Base-by-base conservation (phyloP, 2,113 vertebrate species). In the Ameiurus melas region DNA sequence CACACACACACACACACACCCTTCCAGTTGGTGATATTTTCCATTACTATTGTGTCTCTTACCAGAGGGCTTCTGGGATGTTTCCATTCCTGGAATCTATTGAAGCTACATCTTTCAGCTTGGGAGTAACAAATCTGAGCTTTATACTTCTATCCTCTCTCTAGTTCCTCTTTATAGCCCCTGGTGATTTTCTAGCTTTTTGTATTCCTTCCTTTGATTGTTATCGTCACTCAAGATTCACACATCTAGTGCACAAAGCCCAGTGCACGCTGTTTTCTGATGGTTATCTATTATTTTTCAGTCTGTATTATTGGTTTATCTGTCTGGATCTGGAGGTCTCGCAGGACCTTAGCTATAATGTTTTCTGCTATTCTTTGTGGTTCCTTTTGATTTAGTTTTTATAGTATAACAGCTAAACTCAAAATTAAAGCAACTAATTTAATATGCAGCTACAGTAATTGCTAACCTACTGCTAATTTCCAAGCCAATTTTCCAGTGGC, bases 51-150 rank as follows among this genome's bases (percentile, higher is more conserved):
- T 36, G 43, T 43, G 58, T 83, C 82, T 84, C 39, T 14, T 84
- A 84, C 5, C 36, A 17, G 22, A 47, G 12, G 60, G n/a, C 58
- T 84, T 51, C 39, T 84, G 82, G 39, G 62, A 84, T 84, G 82
- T 47, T 84, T 84, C 82, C 17, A 66, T 84, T 84, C 60, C 30
- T 58, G 55, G 33, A 82, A 39, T 60, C 57, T 36, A 82, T 60
- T 82, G 80, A 66, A 66, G 82, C 60, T 8, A 47, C 58, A 5
- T 84, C 60, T 51, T 84, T 84, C 14, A 87, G 90, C 33, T n/a
- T 58, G n/a, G 39, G 51, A 87, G 53, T 82, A 89, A 84, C 64
- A 90, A 91, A 62, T 27, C 84, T 68, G 39, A n/a, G 82, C 80
- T 83, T 83, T 62, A 83, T 62, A 84, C 10, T 17, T 47, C 25